phyloP scores from a whole-genome alignment of 2,797 vertebrate species.

The Myotis myotis region DNA sequence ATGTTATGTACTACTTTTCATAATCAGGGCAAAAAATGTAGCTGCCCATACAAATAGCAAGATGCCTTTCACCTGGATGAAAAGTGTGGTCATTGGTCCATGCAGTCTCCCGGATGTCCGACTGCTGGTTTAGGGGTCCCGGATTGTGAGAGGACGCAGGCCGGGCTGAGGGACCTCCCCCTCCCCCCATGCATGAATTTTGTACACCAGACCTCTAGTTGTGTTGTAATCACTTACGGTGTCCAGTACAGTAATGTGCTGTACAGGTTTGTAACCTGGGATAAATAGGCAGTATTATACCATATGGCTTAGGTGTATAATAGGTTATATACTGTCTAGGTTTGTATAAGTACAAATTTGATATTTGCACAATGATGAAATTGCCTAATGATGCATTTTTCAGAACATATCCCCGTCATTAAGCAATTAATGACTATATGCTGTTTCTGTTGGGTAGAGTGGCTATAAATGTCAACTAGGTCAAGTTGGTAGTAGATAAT shows the following conservation, averaged over 20 bases:
- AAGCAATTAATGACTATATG: not conserved
- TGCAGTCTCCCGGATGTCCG: too few relatives aligned
- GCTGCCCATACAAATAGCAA: too few relatives aligned
- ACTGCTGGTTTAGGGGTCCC: too few relatives aligned
- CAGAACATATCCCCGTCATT: not conserved
- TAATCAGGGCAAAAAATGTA: too few relatives aligned
- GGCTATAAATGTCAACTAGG: not conserved
- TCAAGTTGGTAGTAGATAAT: not conserved
- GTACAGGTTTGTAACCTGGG: not conserved
- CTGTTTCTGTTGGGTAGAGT: not conserved
- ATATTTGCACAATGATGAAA: not conserved
- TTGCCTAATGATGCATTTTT: not conserved
- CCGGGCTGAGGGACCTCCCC: too few relatives aligned
- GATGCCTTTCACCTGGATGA: too few relatives aligned
- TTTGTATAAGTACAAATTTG: not conserved
- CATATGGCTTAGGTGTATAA: not conserved
- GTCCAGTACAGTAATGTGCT: not conserved
- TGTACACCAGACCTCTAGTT: not conserved
- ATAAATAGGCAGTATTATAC: not conserved
- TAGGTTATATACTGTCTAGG: not conserved
- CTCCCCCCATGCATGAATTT: too few relatives aligned
- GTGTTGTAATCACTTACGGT: not conserved
- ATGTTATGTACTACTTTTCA: too few relatives aligned
- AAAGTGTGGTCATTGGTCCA: too few relatives aligned
- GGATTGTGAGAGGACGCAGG: too few relatives aligned